Evolutionary conservation across 2,888 invertebrate species (phyloP), one percentile per base, ranked within the genome.

Genomic region (Eupithecia subumbrata): DNA sequence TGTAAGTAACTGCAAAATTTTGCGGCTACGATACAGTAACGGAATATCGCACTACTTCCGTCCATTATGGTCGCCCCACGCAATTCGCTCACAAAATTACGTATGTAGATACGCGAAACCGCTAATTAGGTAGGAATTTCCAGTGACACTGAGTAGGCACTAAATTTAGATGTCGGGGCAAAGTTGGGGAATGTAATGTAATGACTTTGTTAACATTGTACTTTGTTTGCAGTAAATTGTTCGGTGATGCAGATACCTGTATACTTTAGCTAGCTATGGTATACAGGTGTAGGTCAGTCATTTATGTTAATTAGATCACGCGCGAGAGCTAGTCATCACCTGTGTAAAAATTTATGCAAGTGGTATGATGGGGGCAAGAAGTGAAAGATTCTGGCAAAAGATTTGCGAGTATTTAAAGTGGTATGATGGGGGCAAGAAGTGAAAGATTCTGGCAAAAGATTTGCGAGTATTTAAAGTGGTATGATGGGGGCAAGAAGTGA

Each of bases 71-170:
- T 67, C 56, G 40, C 67, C 56, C 56, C 16, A 67, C 66, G n/a
- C 48, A 52, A n/a, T n/a, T 45, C 64, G 22, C 52, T 40, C 64
- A 12, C 37, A 40, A 56, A 43, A 67, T 68, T 5, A 56, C 25
- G 67, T 72, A 72, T 67, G 67, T 72, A 67, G 67, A 72, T 72
- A 72, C 64, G n/a, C 52, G 52, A 66, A 72, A 48, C 66, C 72
- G 66, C 72, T 72, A 72, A 72, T 72, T 72, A 72, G 72, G 67
- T 72, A 52, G 67, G 40, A 56, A 68, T 73, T 25, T 73, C 40
- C 68, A 73, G 72, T 67, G 72, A 56, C 43, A 73, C 71, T 72
- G 56, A 60, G 37, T 73, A 56, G 43, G 43, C 52, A 72, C 72
- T 67, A 72, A 72, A 66, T 72, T 72, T 72, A 66, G 67, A 67